phyloP scores from a whole-genome alignment of 2,888 invertebrate species.

The Caenorhabditis zanzibari region DNA sequence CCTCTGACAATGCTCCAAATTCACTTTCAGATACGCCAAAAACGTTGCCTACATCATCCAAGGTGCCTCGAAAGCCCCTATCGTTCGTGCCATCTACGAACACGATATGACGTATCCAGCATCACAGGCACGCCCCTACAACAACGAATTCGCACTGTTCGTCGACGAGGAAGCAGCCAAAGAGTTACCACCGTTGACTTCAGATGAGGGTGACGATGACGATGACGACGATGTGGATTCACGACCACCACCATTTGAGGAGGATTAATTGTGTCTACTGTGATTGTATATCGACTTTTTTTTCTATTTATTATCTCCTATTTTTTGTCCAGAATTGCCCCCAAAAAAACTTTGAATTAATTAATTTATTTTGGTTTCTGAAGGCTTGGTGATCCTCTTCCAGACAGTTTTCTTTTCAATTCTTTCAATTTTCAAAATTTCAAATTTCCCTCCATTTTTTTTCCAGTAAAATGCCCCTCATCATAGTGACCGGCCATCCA shows the following conservation, averaged over 20 bases:
- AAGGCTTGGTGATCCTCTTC: no score
- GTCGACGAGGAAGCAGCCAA: slow-evolving; percentile 66
- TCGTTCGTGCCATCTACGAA: slow-evolving; percentile 88
- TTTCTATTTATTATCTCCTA: not conserved
- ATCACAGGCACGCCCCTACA: slow-evolving; percentile 61
- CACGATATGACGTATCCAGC: slow-evolving; percentile 55
- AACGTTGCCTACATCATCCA: slow-evolving; percentile 91
- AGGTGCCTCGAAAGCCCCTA: slow-evolving; percentile 92
- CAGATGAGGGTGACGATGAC: not conserved
- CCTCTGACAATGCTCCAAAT: no score
- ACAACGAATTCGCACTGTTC: slow-evolving; percentile 61
- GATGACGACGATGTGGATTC: slow-evolving; percentile 1
- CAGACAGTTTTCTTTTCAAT: not conserved
- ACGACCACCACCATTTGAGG: slow-evolving; percentile 18
- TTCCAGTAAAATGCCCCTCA: slow-evolving; percentile 78
- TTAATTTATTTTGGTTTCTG: no score
- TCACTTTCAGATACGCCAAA: slow-evolving; percentile 86
- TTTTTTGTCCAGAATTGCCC: no score
- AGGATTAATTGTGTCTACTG: slow-evolving; percentile 9
- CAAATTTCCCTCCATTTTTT: not conserved
- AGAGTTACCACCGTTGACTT: slow-evolving; percentile 24
- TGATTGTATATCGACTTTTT: not conserved
- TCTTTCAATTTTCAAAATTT: not conserved
- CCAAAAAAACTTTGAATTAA: no score
- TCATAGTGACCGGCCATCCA: slow-evolving; percentile 81